Evolutionary conservation across 2,113 vertebrate genomes (phyloP), one percentile per base, ranked within the genome.

Genomic region (Sceloporus tristichus): DNA sequence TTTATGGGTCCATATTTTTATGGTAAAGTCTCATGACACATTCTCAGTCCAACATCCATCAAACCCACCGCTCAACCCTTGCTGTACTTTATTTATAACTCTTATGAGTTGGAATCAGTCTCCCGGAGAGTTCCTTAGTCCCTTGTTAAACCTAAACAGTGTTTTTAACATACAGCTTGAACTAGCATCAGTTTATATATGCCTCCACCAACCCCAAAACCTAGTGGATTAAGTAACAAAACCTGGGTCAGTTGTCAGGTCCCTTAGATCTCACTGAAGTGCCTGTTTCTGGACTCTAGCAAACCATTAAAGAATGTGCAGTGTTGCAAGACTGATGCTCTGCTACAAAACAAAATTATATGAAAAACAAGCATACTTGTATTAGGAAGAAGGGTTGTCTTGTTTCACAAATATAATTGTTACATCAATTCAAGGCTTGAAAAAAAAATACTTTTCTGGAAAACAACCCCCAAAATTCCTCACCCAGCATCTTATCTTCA

Each of bases 1-100:
- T 94, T 93, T 94, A 91, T 94, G 89, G 68, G 54, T 87, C 68
- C 27, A 71, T 93, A 93, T 93, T 94, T 94, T 95, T 94, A 83
- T 90, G 54, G 79, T 90, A 92, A 91, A 91, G 62, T 85, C 90
- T 86, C 92, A 1, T 94, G 92, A 91, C 90, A 91, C 85, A 66
- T 91, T 91, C 73, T 93, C 70, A 81, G 85, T 90, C 84, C 77
- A 29, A 27, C 68, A 71, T 92, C 85, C 86, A 80, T 95, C 92
- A 92, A 87, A 38, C 27, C 25, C 68, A 71, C 70, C 89, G n/a
- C 85, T 71, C 91, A 87, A 84, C 77, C 93, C 88, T 84, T 92
- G 92, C 79, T 90, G 89, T 84, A 16, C 38, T 94, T 93, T 92
- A 94, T 95, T 94, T 80, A 91, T 74, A 85, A 0, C 80, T 92